These are phyloP conservation scores for Falco columbarius DNA, from an alignment of 2,797 vertebrate genomes.

Conservation along the genomic window DNA sequence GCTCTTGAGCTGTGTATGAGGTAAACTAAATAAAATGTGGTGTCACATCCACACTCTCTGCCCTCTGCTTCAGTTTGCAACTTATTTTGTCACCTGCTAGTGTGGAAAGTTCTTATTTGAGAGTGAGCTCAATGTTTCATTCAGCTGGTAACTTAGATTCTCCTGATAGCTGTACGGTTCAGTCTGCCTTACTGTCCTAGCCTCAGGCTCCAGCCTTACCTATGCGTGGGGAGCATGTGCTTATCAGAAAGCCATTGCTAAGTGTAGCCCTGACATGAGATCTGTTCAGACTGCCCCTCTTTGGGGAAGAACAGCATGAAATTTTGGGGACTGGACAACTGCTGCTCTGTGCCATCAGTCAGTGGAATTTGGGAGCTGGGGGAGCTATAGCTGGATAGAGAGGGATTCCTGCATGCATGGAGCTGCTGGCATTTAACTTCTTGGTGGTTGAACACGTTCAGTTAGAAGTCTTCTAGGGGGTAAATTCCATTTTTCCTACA, in stretches of 20 bases:
- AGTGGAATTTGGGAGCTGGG: not conserved
- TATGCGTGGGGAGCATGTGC: not conserved
- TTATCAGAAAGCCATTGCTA: not conserved
- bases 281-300: not conserved
- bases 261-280: not conserved
- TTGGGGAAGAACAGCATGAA: not conserved
- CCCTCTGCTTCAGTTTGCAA: not conserved
- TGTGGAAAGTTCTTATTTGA: not conserved
- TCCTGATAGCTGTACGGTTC: not conserved
- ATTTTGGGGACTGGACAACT: not conserved
- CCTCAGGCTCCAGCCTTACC: not conserved
- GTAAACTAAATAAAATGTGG: not conserved
- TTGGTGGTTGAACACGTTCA: accelerated
- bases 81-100: not conserved
- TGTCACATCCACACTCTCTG: not conserved
- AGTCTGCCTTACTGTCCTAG: not conserved
- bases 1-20: not conserved
- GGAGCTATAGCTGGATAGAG: not conserved
- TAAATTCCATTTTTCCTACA: not conserved
- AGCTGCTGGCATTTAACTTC: not conserved
- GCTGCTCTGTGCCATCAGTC: not conserved
- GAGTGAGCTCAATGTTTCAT: not conserved
- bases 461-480: not conserved
- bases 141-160: not conserved
- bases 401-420: accelerated